These are phyloP conservation scores for Dicyrtomina minuta DNA, from an alignment of 2,888 invertebrate species.

Conservation along the genomic window DNA sequence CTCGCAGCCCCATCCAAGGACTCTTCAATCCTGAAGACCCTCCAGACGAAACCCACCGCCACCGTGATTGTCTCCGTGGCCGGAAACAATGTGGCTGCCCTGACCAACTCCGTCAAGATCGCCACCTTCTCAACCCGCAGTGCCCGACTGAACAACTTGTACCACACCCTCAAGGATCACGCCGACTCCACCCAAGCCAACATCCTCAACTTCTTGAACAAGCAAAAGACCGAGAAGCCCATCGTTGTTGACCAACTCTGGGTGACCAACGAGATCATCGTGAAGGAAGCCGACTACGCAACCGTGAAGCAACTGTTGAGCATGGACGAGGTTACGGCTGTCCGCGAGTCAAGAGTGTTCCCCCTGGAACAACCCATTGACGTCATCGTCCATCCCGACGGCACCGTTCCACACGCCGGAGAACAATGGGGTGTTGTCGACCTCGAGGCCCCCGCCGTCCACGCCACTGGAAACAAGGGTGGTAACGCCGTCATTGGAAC, in stretches of 20 bases:
- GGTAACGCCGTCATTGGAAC: not conserved
- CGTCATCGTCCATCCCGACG: not conserved
- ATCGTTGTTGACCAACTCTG: conserved; percentile 1
- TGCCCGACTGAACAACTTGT: not conserved
- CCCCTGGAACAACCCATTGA: not conserved
- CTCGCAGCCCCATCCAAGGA: conserved; percentile 12
- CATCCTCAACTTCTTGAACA: not conserved
- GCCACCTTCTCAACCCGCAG: not conserved
- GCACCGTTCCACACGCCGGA: not conserved
- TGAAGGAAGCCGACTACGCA: conserved; percentile 4
- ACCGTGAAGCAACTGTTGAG: not conserved
- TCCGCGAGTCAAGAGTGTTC: not conserved
- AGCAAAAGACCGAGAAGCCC: not conserved
- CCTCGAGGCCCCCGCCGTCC: conserved; percentile 13
- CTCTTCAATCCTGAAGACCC: not conserved
- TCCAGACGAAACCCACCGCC: not conserved
- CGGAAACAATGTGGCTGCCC: not conserved
- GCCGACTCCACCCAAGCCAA: conserved; percentile 2
- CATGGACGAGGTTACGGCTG: not conserved
- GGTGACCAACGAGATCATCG: conserved; percentile 23
- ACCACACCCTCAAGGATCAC: conserved; percentile 7
- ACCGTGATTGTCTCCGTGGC: conserved; percentile 10
- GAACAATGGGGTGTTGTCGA: conserved; percentile 14
- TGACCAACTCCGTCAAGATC: not conserved
- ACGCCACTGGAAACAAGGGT: conserved; percentile 1